Base-by-base conservation (phyloP, 2,797 vertebrate species). In the Tapera naevia region DNA sequence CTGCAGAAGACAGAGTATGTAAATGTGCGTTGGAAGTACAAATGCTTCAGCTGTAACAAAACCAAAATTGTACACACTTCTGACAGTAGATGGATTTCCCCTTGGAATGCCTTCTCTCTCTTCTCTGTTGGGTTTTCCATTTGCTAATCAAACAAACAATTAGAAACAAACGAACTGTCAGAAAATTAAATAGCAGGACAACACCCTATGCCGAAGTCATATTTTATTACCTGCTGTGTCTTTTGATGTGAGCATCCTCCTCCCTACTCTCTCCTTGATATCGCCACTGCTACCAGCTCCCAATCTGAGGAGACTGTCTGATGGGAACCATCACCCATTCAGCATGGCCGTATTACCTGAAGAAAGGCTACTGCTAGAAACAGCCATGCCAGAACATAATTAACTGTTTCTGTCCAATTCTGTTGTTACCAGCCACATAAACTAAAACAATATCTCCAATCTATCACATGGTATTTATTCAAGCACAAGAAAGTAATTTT, bases 371-470 rank as follows among this genome's bases (percentile, higher is more conserved):
- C 61, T 58, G n/a, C 45, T 82, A 88, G 25, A 65, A 30, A 5
- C 46, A 95, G 43, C 27, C 37, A 9, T 25, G 33, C 19, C 43
- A 71, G 33, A 80, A 86, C 78, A 74, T 87, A 27, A 88, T 90
- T 95, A 61, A 54, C 18, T 37, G 35, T 57, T 95, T 95, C 46
- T 60, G 57, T 39, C 74, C 58, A 53, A 3, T 86, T 89, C 60
- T 78, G 11, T 64, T 86, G 70, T 74, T 78, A 62, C 25, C 24
- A 79, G 58, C 17, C 46, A 67, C 80, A 75, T 79, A 95, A 95
- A 97, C 83, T 93, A 96, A 96, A 95, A 82, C 19, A 80, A 89
- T 76, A 96, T 89, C 82, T 86, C 43, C 54, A 86, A 94, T 88
- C 60, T 92, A 96, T 64, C 8, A 11, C 45, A 27, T 57, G 35